These are phyloP conservation scores for Micropoecilia bifurca DNA, from an alignment of 2,797 vertebrate genomes.

Conservation along the genomic window DNA sequence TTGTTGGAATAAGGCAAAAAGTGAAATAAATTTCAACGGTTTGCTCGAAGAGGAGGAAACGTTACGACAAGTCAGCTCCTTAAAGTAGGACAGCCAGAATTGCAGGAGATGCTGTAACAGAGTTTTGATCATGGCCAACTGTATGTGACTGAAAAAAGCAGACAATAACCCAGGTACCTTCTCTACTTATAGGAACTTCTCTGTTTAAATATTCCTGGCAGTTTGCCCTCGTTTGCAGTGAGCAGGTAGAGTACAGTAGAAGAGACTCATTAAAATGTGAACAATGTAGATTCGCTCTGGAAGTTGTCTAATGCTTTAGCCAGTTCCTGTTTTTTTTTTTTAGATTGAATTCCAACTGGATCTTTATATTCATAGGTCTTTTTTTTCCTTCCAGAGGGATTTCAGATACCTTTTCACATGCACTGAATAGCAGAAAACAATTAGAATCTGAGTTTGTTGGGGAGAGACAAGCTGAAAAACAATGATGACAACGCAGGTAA, in stretches of 20 bases:
- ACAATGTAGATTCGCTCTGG: background rate
- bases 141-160: background rate
- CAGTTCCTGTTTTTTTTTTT: background rate
- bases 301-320: background rate
- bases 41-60: background rate
- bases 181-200: background rate
- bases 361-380: background rate
- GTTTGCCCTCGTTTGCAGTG: background rate
- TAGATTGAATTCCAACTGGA: background rate
- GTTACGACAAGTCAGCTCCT: background rate
- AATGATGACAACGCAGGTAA: background rate
- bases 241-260: background rate
- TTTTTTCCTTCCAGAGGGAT: background rate
- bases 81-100: slow-evolving; percentile 7
- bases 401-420: background rate
- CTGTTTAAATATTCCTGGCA: background rate
- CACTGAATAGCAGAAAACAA: background rate
- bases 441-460: background rate
- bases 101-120: background rate
- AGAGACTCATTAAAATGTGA: background rate
- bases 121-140: background rate
- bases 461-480: background rate
- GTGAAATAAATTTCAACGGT: background rate
- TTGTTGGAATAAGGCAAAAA: background rate
- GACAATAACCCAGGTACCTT: background rate